A percentile compares a stretch with the other conserved stretches of the same genome.
phyloP scores from a whole-genome alignment of 2,113 vertebrate species.

The Antigone vipio region DNA sequence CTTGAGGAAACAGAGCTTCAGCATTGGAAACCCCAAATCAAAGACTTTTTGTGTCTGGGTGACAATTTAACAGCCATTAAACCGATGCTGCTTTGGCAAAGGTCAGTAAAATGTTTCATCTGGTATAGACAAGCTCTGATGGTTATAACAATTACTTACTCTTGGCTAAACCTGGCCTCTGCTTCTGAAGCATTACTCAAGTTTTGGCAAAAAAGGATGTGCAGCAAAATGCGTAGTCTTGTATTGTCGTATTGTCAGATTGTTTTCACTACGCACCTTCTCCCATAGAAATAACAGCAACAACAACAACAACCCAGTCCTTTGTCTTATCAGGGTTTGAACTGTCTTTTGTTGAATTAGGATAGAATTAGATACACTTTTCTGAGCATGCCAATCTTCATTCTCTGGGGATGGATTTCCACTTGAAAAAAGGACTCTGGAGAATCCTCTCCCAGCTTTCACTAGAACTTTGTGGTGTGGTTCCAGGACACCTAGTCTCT shows the following conservation, averaged over 20 bases:
- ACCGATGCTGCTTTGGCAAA: not conserved
- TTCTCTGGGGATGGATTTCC: not conserved
- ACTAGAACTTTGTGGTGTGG: not conserved
- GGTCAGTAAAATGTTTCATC: not conserved
- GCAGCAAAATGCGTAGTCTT: not conserved
- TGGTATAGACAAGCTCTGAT: not conserved
- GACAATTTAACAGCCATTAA: not conserved
- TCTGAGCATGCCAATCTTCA: not conserved
- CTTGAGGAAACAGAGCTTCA: not conserved
- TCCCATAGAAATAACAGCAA: not conserved
- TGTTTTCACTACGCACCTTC: not conserved
- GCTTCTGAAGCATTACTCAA: not conserved
- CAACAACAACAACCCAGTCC: not conserved
- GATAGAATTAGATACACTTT: not conserved
- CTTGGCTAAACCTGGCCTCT: not conserved
- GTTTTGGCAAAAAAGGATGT: not conserved
- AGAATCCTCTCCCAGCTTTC: not conserved
- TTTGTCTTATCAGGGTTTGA: not conserved
- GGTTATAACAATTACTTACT: not conserved
- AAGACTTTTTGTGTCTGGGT: not conserved
- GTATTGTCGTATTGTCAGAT: not conserved
- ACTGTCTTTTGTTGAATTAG: not conserved
- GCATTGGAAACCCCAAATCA: not conserved
- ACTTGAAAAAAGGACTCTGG: not conserved
- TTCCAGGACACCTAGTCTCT: not conserved